These are phyloP conservation scores for Pseudomyrmex flavicornis DNA, from an alignment of 1,140 invertebrate species.

Conservation along the genomic window DNA sequence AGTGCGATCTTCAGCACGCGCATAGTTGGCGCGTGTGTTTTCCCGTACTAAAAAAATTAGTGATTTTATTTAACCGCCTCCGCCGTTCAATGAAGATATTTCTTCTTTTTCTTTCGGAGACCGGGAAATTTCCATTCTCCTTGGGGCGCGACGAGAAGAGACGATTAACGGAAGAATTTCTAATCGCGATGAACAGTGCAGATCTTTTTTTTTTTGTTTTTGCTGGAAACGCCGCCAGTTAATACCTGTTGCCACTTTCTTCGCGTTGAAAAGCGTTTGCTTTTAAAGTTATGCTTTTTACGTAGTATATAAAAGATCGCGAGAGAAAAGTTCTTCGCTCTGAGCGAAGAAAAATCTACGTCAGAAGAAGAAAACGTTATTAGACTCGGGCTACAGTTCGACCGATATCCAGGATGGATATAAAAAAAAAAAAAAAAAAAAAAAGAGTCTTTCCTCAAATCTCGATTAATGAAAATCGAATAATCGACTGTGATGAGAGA, in stretches of 20 bases:
- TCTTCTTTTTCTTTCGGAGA: background rate
- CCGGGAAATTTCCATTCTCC: background rate
- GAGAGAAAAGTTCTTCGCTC: background rate
- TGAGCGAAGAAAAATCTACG: background rate
- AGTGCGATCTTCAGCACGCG: background rate
- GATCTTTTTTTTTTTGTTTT: background rate
- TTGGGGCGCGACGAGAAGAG: background rate
- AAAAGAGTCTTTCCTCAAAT: background rate
- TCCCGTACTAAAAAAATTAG: conserved; percentile 14
- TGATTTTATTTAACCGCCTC: conserved; percentile 29
- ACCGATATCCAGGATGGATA: background rate
- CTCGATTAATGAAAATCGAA: background rate
- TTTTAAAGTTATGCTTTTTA: conserved; percentile 2
- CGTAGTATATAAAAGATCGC: background rate
- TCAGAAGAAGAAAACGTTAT: background rate
- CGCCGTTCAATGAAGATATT: background rate
- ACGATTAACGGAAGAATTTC: conserved; percentile 14
- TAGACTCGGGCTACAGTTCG: background rate
- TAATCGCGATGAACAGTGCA: conserved; percentile 15
- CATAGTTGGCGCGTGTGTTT: conserved; percentile 8
- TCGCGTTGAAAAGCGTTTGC: background rate
- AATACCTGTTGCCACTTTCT: conserved; percentile 24
- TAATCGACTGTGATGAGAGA: background rate
- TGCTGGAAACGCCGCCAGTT: background rate
- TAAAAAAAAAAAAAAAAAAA: too few relatives aligned